A percentile compares a stretch with the other conserved stretches of the same genome.
phyloP scores from a whole-genome alignment of 1,140 invertebrate genomes.

The Maconellicoccus hirsutus region DNA sequence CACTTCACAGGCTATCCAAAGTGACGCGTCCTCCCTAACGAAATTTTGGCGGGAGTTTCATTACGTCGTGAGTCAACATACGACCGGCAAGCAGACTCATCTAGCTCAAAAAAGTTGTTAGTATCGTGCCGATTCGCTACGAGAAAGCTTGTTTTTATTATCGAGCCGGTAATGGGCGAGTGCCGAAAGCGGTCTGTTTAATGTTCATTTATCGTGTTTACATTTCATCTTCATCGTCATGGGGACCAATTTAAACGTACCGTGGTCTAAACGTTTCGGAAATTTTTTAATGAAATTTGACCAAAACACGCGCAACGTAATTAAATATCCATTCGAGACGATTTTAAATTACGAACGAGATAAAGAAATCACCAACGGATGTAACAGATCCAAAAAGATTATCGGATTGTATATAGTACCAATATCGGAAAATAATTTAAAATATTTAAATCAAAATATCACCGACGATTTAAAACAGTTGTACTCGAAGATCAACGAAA shows the following conservation, averaged over 20 bases:
- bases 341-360: not conserved
- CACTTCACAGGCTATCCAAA: not conserved
- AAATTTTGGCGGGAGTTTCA: not conserved
- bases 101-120: not conserved
- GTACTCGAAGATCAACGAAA: not conserved
- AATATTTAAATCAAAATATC: not conserved
- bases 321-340: not conserved
- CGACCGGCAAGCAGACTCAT: not conserved
- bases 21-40: not conserved
- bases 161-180: not conserved
- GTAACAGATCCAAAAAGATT: not conserved
- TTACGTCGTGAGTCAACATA: not conserved
- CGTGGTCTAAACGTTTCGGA: not conserved
- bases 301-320: not conserved
- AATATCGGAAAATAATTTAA: not conserved
- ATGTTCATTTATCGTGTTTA: not conserved
- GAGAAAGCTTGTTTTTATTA: not conserved
- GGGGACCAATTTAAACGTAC: not conserved
- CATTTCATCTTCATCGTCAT: not conserved
- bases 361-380: not conserved
- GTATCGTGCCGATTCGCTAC: not conserved
- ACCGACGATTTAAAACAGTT: not conserved
- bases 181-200: not conserved
- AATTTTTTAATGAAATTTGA: slow-evolving; percentile 1
- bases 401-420: not conserved